A percentile compares a stretch with the other conserved stretches of the same genome.
phyloP scores from a whole-genome alignment of 2,113 vertebrate genomes.

The Indri indri region DNA sequence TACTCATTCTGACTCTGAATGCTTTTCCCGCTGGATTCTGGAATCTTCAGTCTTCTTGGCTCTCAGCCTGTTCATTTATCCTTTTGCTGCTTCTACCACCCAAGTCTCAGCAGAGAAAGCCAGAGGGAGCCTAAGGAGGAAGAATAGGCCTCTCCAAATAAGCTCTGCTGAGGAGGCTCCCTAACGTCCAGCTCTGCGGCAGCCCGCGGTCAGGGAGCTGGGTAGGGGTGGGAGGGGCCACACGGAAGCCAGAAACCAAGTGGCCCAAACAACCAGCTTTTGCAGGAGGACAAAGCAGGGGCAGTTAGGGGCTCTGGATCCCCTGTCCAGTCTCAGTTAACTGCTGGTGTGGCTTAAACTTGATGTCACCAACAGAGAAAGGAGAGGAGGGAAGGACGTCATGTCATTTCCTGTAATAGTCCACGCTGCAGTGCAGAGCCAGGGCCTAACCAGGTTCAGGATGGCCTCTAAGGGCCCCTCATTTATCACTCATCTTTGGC shows the following conservation, averaged over 20 bases:
- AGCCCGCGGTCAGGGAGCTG: rapidly evolving
- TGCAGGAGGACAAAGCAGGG: background rate
- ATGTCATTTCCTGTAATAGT: background rate
- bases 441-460: too few relatives aligned
- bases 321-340: background rate
- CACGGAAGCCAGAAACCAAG: too few relatives aligned
- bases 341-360: background rate
- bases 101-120: background rate
- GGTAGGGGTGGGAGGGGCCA: rapidly evolving
- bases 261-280: background rate
- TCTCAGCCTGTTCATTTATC: background rate
- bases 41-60: background rate
- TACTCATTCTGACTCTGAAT: background rate
- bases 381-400: background rate
- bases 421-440: background rate
- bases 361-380: background rate
- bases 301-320: background rate
- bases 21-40: background rate
- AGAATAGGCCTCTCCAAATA: background rate
- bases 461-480: background rate
- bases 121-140: background rate
- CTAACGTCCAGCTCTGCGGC: rapidly evolving
- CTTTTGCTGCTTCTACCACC: background rate
- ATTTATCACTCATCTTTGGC: background rate
- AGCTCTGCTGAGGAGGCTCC: background rate